These are phyloP conservation scores for Drosophila albomicans DNA, from an alignment of 1,140 invertebrate genomes.

Conservation along the genomic window DNA sequence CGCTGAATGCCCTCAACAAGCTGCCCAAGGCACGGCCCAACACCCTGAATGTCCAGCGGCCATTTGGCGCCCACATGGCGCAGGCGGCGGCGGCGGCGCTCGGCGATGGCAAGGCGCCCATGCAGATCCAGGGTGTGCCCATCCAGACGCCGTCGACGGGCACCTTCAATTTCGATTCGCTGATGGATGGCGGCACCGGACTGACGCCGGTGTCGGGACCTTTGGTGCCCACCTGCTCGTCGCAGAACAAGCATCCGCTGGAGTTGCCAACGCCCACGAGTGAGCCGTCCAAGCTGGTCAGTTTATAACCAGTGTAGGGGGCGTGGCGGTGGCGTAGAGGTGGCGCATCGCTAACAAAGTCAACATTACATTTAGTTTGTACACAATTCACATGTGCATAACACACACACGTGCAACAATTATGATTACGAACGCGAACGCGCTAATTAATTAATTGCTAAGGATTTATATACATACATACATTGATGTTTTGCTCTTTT, in stretches of 20 bases:
- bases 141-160: constrained; percentile 95
- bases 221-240: constrained; percentile 89
- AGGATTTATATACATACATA: constrained; percentile 31
- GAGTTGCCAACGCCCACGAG: constrained; percentile 90
- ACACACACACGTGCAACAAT: constrained; percentile 19
- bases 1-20: constrained; percentile 83
- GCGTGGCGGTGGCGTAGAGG: constrained; percentile 34
- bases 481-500: constrained; percentile 39
- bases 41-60: constrained; percentile 85
- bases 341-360: constrained; percentile 58
- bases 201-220: constrained; percentile 93
- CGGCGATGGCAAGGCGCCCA: constrained; percentile 73
- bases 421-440: constrained; percentile 25
- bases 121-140: constrained; percentile 90
- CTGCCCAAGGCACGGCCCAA: constrained; percentile 87
- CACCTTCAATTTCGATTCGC: constrained; percentile 95
- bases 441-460: constrained; percentile 34
- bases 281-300: constrained; percentile 90
- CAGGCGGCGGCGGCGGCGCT: constrained; percentile 12
- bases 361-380: constrained; percentile 74
- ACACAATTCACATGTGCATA: constrained; percentile 28
- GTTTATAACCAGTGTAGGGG: constrained; percentile 87
- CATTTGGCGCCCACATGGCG: constrained; percentile 52
- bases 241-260: constrained; percentile 88
- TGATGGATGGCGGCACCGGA: constrained; percentile 96